phyloP scores from a whole-genome alignment of 2,113 vertebrate species.

The Emydocephalus ijimae region DNA sequence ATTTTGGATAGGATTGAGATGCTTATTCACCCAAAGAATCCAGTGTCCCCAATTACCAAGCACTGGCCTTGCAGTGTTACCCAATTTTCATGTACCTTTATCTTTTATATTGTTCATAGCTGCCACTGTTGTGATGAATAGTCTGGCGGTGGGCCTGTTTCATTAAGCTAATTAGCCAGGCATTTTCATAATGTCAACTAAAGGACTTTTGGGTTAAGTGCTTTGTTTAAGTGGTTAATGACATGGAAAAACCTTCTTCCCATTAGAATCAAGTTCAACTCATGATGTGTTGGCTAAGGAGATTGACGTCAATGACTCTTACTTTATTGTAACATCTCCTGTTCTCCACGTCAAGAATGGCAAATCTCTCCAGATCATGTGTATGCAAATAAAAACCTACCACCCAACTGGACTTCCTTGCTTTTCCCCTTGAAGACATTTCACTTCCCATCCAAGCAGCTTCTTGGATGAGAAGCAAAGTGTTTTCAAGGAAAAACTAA shows the following conservation, averaged over 20 bases:
- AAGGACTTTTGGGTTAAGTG: slow-evolving; percentile 24
- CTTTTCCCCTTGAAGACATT: not conserved
- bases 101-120: not conserved
- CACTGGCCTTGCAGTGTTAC: not conserved
- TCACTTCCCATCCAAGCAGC: not conserved
- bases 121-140: slow-evolving; percentile 1
- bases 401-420: not conserved
- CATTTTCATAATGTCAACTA: not conserved
- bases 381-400: not conserved
- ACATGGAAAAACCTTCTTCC: not conserved
- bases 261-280: not conserved
- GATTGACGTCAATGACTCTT: not conserved
- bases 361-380: not conserved
- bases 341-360: not conserved
- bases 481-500: not conserved
- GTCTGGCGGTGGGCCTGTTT: not conserved
- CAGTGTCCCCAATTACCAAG: not conserved
- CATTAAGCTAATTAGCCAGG: slow-evolving; percentile 30
- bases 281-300: not conserved
- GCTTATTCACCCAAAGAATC: not conserved
- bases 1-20: not conserved
- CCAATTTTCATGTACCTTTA: not conserved
- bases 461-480: not conserved
- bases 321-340: not conserved
- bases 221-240: not conserved